phyloP scores from a whole-genome alignment of 2,113 vertebrate genomes.

The Illadopsis cleaveri region DNA sequence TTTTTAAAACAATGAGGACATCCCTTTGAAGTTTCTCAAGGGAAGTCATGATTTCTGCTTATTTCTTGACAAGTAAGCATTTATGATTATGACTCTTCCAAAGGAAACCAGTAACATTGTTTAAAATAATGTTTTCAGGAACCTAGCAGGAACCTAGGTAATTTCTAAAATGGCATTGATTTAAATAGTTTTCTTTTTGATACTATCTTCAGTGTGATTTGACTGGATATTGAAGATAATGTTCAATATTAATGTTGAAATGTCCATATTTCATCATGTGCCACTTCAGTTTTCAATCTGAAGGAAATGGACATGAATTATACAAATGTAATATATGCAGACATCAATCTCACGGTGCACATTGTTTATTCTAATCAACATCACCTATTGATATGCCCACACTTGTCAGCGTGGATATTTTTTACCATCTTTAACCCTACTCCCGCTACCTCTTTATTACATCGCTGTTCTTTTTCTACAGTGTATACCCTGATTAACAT shows the following conservation, averaged over 20 bases:
- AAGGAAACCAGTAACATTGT: neutral
- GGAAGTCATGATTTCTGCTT: neutral
- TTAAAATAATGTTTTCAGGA: neutral
- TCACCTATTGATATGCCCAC: neutral
- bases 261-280: neutral
- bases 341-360: neutral
- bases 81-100: neutral
- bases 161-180: neutral
- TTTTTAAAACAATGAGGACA: neutral
- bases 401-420: neutral
- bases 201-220: neutral
- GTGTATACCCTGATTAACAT: neutral
- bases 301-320: neutral
- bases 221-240: neutral
- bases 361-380: slow-evolving; percentile 17
- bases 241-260: neutral
- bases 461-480: neutral
- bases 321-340: slow-evolving; percentile 1
- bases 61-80: neutral
- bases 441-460: neutral
- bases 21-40: neutral
- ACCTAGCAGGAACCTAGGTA: neutral
- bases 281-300: neutral
- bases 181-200: neutral
- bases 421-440: neutral